These are phyloP conservation scores for Falco biarmicus DNA, from an alignment of 2,797 vertebrate species.

Conservation along the genomic window DNA sequence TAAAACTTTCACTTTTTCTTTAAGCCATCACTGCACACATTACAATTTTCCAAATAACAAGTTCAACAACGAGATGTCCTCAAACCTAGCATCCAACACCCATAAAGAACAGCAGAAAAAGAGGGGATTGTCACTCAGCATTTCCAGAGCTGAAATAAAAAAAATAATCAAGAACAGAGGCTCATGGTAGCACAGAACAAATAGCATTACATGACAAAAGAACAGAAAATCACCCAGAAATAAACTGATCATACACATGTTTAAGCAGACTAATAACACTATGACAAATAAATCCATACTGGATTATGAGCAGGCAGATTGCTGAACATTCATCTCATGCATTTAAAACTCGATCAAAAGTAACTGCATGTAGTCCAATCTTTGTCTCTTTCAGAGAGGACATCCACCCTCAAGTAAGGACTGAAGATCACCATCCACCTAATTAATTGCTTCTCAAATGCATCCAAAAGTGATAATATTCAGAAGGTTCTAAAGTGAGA, in stretches of 20 bases:
- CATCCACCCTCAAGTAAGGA: not conserved
- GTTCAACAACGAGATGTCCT: not conserved
- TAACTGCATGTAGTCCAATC: not conserved
- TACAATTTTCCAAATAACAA: not conserved
- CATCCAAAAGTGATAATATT: not conserved
- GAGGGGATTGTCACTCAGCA: not conserved
- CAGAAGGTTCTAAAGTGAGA: not conserved
- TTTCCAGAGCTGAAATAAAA: not conserved
- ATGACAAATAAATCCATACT: constrained; percentile 5
- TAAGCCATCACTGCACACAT: not conserved
- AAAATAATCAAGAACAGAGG: not conserved
- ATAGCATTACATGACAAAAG: not conserved
- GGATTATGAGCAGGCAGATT: constrained; percentile 23
- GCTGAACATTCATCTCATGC: not conserved
- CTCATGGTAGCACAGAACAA: not conserved
- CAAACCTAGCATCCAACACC: not conserved
- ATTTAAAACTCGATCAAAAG: constrained; percentile 8
- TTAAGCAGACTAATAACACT: constrained; percentile 38
- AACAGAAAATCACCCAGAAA: constrained; percentile 54
- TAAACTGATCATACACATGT: constrained; percentile 40
- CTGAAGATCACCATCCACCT: not conserved
- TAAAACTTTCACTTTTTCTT: not conserved
- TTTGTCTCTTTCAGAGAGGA: not conserved
- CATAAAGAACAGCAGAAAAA: not conserved
- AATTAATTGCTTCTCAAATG: not conserved